Base-by-base conservation (phyloP, 53 echinoderm and acorn worm species). In the Temnopleurus reevesii region DNA sequence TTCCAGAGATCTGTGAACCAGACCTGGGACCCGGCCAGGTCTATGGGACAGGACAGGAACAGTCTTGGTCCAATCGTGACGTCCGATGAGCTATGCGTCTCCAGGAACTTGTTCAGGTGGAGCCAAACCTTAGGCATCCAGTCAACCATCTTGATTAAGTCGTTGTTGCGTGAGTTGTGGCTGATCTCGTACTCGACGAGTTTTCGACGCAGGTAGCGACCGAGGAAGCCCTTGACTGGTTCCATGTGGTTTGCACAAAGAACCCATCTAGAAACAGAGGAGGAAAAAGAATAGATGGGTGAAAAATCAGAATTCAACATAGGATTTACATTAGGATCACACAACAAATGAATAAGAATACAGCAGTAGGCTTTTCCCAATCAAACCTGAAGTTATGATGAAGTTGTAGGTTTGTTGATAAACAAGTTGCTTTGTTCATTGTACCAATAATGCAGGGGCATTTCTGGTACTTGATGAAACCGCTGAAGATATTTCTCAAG, bases 1-100 rank as follows among this genome's bases (percentile, higher is more conserved):
- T 99, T 99, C 99, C 99, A 99, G 45, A 99, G 94, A 53, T 99
- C 99, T 1, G 99, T 99, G 90, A 99, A 99, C 99, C 99, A 99
- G 63, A 99, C 99, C 92, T 99, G 99, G 0, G 99, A 99, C 9
- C 99, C 99, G 9, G 99, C 91, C 17, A 99, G 89, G 49, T 96
- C 99, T 27, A 99, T 92, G 2, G 99, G 99, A 34, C 99, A 99
- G 13, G 96, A 94, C 24, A 99, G 92, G 94, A 99, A 99, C 46
- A 99, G 92, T 51, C 99, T 86, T 0, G 99, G 99, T 30, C 99
- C 99, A 35, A 99, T 99, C 91, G 99, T 99, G 17, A 99, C 99
- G 79, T 99, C 99, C 4, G 99, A 99, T 6, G 99, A 99, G 88
- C 92, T 96, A 89, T 99, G 99, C 31, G 99, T 96, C 92, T 99